These are phyloP conservation scores for Malurus melanocephalus DNA, from an alignment of 2,113 vertebrate species.

Conservation along the genomic window DNA sequence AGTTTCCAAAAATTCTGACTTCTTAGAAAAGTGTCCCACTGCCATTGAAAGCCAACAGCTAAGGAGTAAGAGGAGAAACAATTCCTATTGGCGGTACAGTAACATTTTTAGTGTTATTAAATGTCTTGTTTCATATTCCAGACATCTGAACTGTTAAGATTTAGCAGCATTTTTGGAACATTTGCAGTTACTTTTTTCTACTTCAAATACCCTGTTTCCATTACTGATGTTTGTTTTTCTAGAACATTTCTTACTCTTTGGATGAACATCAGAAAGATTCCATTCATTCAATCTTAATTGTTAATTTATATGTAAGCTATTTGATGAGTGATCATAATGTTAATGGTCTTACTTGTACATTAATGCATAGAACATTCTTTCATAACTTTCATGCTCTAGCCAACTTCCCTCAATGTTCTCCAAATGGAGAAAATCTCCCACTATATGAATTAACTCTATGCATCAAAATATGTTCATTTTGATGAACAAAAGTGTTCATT, in stretches of 20 bases:
- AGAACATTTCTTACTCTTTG: neutral
- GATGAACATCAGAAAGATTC: neutral
- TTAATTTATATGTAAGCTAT: neutral
- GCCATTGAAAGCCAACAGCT: neutral
- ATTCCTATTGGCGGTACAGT: neutral
- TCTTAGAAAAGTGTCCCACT: neutral
- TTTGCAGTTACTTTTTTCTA: neutral
- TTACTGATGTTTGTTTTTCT: neutral
- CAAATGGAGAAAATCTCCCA: neutral
- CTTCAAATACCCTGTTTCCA: neutral
- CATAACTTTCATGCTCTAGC: neutral
- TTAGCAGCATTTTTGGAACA: neutral
- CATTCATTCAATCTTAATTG: neutral
- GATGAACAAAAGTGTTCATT: neutral
- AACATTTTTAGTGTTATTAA: neutral
- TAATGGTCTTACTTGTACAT: rapidly evolving
- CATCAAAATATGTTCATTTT: neutral
- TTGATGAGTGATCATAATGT: neutral
- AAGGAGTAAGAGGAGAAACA: neutral
- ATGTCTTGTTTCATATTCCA: neutral
- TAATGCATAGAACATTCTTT: rapidly evolving
- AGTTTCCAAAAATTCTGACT: neutral
- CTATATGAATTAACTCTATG: neutral
- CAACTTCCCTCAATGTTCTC: neutral
- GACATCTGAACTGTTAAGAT: neutral